Conservation (phyloP, 2,797 vertebrate species). For the Rachycentron canadum region DNA sequence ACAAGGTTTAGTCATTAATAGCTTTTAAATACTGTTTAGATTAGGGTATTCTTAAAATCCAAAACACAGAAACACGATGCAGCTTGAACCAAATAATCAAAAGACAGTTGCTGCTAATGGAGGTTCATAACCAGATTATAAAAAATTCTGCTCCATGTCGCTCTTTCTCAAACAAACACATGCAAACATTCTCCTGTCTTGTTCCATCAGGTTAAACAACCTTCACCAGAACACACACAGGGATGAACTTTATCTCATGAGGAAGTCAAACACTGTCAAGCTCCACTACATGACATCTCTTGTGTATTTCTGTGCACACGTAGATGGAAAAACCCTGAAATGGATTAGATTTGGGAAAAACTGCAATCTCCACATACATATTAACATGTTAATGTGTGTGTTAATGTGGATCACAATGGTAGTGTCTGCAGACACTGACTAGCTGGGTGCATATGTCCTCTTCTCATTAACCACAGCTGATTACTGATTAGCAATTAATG, state of each 20-base stretch:
- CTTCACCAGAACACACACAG: conserved; percentile 57
- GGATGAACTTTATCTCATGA: conserved; percentile 15
- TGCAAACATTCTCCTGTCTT: background rate
- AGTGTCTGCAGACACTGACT: conserved; percentile 2
- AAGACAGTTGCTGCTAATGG: background rate
- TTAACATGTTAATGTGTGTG: background rate
- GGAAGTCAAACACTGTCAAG: conserved; percentile 32
- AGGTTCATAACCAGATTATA: background rate
- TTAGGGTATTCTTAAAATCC: background rate
- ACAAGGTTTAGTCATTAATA: background rate
- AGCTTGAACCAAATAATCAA: background rate
- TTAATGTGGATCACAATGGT: conserved; percentile 2
- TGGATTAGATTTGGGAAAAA: background rate
- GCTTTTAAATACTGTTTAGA: conserved; percentile 24
- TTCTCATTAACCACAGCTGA: conserved; percentile 18
- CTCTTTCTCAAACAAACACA: background rate
- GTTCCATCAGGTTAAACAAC: conserved; percentile 58
- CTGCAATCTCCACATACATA: background rate
- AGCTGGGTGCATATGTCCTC: background rate
- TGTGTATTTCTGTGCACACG: conserved; percentile 5
- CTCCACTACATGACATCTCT: background rate
- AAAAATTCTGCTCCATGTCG: background rate
- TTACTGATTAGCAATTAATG: conserved; percentile 61
- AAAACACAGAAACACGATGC: background rate
- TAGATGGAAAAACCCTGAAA: background rate